Evolutionary conservation across 2,888 invertebrate genomes (phyloP).

Genomic region (Acrobasis repandana): DNA sequence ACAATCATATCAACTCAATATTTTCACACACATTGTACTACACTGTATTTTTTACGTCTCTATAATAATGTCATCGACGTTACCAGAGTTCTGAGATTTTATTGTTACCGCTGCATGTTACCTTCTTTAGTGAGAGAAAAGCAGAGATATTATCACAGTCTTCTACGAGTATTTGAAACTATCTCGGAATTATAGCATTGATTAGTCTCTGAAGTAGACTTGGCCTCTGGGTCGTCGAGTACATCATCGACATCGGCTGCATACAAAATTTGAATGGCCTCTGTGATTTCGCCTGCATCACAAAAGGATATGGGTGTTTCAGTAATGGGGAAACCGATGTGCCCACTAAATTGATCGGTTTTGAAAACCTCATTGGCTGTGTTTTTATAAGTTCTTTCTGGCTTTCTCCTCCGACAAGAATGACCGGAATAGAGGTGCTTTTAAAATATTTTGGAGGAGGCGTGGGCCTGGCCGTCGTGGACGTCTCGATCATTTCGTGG

Average conservation of each 20-base stretch:
- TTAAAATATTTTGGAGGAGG: slow-evolving; percentile 28
- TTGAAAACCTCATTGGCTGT: slow-evolving; percentile 52
- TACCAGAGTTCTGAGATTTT: slow-evolving; percentile 17
- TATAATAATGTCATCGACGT: slow-evolving; percentile 17
- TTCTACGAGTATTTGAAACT: slow-evolving; percentile 27
- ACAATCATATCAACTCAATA: slow-evolving; percentile 7
- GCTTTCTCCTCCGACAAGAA: slow-evolving; percentile 64
- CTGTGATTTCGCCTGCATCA: slow-evolving; percentile 50
- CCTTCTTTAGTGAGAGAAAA: slow-evolving; percentile 10
- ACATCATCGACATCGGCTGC: slow-evolving; percentile 49
- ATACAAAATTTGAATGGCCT: slow-evolving; percentile 66
- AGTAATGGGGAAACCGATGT: slow-evolving; percentile 62
- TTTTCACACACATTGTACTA: slow-evolving; percentile 21
- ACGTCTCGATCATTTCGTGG: slow-evolving; percentile 67
- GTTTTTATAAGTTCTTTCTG: slow-evolving; percentile 57
- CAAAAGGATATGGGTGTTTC: slow-evolving; percentile 70
- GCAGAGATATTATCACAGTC: slow-evolving; percentile 26
- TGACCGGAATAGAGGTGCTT: slow-evolving; percentile 52
- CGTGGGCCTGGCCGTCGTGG: slow-evolving; percentile 46
- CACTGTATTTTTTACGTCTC: slow-evolving; percentile 6
- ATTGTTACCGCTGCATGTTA: slow-evolving; percentile 13
- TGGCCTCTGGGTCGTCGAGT: slow-evolving; percentile 52
- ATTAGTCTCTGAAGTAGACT: slow-evolving; percentile 63
- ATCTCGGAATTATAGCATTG: slow-evolving; percentile 61
- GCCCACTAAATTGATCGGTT: slow-evolving; percentile 63